Conservation (phyloP, 2,797 vertebrate genomes). For the Argya squamiceps region DNA sequence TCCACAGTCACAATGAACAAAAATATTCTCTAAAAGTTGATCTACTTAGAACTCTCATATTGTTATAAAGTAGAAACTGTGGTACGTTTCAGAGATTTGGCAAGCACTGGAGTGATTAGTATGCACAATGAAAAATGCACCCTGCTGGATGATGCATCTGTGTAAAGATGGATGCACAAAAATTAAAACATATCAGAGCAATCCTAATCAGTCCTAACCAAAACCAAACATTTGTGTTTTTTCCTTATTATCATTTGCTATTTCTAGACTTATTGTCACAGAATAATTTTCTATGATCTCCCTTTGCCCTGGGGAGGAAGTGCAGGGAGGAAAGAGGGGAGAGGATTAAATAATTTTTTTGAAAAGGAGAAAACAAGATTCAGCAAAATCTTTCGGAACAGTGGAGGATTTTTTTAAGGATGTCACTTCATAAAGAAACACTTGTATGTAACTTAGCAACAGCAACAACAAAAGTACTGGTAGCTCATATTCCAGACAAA, state of each 20-base stretch:
- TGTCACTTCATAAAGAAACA: slow-evolving; percentile 5
- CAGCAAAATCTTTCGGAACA: slow-evolving; percentile 6
- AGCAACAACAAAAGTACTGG: neutral
- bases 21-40: neutral
- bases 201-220: neutral
- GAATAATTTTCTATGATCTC: neutral
- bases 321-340: neutral
- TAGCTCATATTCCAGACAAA: slow-evolving; percentile 21
- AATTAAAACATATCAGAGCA: neutral
- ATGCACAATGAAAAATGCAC: neutral
- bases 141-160: neutral
- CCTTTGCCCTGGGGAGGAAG: neutral
- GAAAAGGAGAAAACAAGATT: neutral
- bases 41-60: neutral
- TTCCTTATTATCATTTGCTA: neutral
- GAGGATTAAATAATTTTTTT: neutral
- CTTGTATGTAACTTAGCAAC: slow-evolving; percentile 32
- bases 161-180: neutral
- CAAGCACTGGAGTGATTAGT: neutral
- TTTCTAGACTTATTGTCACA: neutral
- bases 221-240: neutral
- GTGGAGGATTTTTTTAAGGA: neutral
- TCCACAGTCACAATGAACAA: neutral
- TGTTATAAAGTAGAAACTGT: neutral
- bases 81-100: neutral